Evolutionary conservation across 2,797 vertebrate species (phyloP).

Genomic region (Xiphophorus birchmanni): DNA sequence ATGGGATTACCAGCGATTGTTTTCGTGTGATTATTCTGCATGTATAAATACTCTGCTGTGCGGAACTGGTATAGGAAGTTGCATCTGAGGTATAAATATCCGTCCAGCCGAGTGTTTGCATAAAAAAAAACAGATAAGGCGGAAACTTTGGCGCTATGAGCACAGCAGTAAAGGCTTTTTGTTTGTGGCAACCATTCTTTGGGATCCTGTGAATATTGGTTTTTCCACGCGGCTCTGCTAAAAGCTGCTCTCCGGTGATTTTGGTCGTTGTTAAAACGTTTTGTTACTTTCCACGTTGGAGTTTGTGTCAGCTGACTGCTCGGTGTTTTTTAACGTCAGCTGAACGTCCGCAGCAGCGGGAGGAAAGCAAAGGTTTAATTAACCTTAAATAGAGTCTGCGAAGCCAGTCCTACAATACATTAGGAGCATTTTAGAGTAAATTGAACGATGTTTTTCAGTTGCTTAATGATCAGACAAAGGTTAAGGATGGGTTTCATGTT

Average conservation of each 20-base stretch:
- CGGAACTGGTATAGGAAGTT: constrained; percentile 3
- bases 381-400: not conserved
- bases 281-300: constrained; percentile 41
- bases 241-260: constrained; percentile 8
- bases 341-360: constrained; percentile 8
- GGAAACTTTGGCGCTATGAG: constrained; percentile 68
- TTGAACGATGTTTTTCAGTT: not conserved
- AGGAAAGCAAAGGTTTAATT: not conserved
- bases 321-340: constrained; percentile 47
- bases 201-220: constrained; percentile 12
- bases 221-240: not conserved
- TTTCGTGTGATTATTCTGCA: constrained; percentile 5
- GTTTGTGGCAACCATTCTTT: constrained; percentile 56
- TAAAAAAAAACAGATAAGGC: constrained; percentile 30
- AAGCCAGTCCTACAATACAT: not conserved
- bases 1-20: not conserved
- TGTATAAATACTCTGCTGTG: constrained; percentile 10
- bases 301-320: constrained; percentile 70
- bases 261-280: constrained; percentile 36
- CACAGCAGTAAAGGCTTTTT: constrained; percentile 14
- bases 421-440: not conserved
- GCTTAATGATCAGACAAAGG: not conserved
- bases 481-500: not conserved
- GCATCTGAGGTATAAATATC: not conserved
- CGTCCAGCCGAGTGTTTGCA: constrained; percentile 42